These are phyloP conservation scores for Stictonetta naevosa DNA, from an alignment of 2,113 vertebrate species.

Conservation along the genomic window DNA sequence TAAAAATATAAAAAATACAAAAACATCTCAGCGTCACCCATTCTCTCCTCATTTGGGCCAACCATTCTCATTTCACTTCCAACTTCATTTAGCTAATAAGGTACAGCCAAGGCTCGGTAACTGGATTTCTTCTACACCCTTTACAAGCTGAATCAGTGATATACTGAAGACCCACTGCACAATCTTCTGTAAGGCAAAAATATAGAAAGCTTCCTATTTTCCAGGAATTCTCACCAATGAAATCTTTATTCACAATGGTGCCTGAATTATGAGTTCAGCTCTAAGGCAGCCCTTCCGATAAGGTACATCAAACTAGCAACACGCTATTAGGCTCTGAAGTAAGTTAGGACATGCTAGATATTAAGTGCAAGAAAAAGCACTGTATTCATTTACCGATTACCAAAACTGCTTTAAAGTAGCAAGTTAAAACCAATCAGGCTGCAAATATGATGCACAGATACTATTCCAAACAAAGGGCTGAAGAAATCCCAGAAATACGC, in stretches of 20 bases:
- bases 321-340: neutral
- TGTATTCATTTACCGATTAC: neutral
- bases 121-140: neutral
- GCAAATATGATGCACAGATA: neutral
- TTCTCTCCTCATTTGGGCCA: neutral
- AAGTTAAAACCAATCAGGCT: neutral
- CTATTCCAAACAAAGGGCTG: neutral
- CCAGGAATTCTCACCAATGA: neutral
- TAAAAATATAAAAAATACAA: neutral
- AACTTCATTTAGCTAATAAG: neutral
- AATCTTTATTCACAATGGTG: neutral
- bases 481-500: neutral
- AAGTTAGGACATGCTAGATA: neutral
- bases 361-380: neutral
- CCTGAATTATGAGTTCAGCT: neutral
- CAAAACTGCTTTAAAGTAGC: neutral
- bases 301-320: neutral
- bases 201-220: neutral
- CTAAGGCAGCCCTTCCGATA: neutral
- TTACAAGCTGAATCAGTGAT: neutral
- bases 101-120: neutral
- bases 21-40: neutral
- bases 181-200: neutral
- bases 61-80: neutral
- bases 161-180: neutral